These are phyloP conservation scores for Acridotheres tristis DNA, from an alignment of 2,797 vertebrate genomes.

Conservation along the genomic window DNA sequence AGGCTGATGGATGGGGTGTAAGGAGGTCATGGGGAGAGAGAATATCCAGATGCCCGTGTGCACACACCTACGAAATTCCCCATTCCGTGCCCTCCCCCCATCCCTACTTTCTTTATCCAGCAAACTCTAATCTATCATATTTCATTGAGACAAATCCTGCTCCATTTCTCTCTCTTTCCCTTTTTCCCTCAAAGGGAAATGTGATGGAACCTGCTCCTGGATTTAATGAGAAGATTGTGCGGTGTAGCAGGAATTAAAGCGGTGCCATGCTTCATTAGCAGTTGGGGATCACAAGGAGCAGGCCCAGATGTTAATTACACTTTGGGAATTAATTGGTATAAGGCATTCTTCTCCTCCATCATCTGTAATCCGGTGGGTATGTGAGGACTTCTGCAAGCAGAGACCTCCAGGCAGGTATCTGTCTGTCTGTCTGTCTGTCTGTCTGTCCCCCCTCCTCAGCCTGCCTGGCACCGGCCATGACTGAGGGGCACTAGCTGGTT, in stretches of 20 bases:
- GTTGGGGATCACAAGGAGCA: conserved; percentile 76
- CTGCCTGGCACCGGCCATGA: fast-evolving
- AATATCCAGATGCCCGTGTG: conserved; percentile 40
- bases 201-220: conserved; percentile 75
- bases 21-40: conserved; percentile 91
- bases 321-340: conserved; percentile 85
- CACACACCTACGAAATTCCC: conserved; percentile 73
- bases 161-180: conserved; percentile 64
- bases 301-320: conserved; percentile 89
- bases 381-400: neutral
- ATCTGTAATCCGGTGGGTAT: conserved; percentile 41
- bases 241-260: conserved; percentile 78
- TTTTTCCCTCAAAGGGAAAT: conserved; percentile 79
- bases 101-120: conserved; percentile 78
- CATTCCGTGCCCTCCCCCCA: conserved; percentile 79
- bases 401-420: neutral
- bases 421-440: neutral
- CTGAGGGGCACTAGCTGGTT: fast-evolving
- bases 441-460: neutral
- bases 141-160: conserved; percentile 81
- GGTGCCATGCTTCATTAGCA: conserved; percentile 88
- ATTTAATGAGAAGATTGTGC: conserved; percentile 79
- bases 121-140: conserved; percentile 83
- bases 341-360: conserved; percentile 58
- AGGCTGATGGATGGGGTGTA: conserved; percentile 96